These are phyloP conservation scores for Tupaia tana DNA, from an alignment of 2,113 vertebrate species.

Conservation along the genomic window DNA sequence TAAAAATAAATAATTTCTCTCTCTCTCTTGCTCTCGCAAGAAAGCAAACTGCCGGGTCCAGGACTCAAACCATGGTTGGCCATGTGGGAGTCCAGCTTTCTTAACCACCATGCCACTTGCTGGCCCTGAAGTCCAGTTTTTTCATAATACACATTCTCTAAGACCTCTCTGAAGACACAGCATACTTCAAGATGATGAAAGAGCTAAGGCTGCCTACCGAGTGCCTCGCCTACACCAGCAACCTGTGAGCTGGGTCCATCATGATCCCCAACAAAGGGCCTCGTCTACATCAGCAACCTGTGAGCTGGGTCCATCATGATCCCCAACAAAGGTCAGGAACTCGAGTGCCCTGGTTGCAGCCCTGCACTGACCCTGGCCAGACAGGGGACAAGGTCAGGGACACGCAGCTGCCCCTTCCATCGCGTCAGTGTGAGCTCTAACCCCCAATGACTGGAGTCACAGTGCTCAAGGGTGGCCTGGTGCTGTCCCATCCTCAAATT, in stretches of 20 bases:
- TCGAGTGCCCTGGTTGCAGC: not conserved
- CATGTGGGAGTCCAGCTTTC: too few relatives aligned
- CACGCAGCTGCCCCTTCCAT: not conserved
- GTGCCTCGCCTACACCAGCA: not conserved
- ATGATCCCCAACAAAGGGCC: not conserved
- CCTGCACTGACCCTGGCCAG: not conserved
- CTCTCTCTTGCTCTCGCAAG: too few relatives aligned
- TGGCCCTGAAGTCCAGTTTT: too few relatives aligned
- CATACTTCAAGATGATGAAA: not conserved
- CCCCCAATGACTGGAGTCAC: too few relatives aligned
- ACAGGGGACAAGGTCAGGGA: not conserved
- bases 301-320: too few relatives aligned
- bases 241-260: too few relatives aligned
- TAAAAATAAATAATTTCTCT: too few relatives aligned
- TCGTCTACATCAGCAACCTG: not conserved
- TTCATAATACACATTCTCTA: too few relatives aligned
- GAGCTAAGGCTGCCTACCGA: not conserved
- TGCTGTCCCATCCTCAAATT: not conserved
- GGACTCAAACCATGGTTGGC: too few relatives aligned
- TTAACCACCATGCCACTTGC: too few relatives aligned
- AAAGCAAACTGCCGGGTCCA: too few relatives aligned
- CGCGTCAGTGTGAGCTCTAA: not conserved
- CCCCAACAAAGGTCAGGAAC: not conserved
- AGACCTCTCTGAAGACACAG: too few relatives aligned
- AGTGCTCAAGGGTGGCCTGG: fast-evolving